Conservation (phyloP, 2,888 invertebrate species). For the Patella caerulea region DNA sequence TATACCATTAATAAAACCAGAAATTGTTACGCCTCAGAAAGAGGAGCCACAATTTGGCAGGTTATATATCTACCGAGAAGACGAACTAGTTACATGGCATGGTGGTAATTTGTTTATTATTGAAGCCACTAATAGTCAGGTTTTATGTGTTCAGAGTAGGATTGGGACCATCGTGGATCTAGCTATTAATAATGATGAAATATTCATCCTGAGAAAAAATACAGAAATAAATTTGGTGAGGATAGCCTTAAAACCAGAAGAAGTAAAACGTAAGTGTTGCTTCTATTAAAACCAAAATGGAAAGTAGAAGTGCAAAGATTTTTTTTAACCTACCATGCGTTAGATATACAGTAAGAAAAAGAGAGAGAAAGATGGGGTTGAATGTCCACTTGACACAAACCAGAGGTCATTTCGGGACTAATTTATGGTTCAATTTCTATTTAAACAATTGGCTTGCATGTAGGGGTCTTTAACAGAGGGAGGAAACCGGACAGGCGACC, state of each 20-base stretch:
- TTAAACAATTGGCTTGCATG: too few relatives aligned
- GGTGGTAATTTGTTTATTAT: slow-evolving; percentile 81
- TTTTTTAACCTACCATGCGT: too few relatives aligned
- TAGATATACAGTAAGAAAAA: too few relatives aligned
- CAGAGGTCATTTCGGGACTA: too few relatives aligned
- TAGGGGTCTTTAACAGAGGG: too few relatives aligned
- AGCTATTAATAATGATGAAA: slow-evolving; percentile 73
- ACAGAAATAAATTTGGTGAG: slow-evolving; percentile 80
- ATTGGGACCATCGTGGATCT: slow-evolving; percentile 71
- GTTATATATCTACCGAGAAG: slow-evolving; percentile 80
- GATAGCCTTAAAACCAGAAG: slow-evolving; percentile 83
- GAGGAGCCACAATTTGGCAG: slow-evolving; percentile 76
- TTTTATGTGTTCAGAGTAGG: slow-evolving; percentile 79
- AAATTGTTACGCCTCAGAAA: slow-evolving; percentile 25
- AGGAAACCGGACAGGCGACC: too few relatives aligned
- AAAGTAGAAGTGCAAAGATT: too few relatives aligned
- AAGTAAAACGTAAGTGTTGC: not conserved
- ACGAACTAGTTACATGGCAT: slow-evolving; percentile 83
- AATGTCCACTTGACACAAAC: too few relatives aligned
- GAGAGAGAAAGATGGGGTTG: too few relatives aligned
- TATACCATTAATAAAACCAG: slow-evolving; percentile 38
- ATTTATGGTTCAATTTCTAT: too few relatives aligned
- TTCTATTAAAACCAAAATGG: not conserved
- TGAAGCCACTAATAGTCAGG: slow-evolving; percentile 79
- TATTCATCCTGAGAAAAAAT: slow-evolving; percentile 79